Conservation (phyloP, 2,113 vertebrate species). For the Melanocharis versteri region DNA sequence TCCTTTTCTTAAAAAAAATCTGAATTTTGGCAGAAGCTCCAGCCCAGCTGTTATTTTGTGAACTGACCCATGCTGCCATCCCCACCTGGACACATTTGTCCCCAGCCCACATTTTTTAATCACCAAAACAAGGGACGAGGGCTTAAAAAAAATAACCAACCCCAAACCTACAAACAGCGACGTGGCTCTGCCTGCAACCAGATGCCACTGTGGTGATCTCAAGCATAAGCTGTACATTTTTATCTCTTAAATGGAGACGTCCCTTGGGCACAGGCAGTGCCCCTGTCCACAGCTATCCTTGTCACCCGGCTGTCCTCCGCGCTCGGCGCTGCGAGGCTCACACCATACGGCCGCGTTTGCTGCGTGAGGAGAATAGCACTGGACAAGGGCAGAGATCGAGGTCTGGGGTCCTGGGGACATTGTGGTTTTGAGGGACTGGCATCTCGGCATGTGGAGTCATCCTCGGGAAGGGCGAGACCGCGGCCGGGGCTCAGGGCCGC, state of each 20-base stretch:
- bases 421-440: conserved; percentile 11
- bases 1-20: background rate
- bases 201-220: conserved; percentile 44
- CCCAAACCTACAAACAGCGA: background rate
- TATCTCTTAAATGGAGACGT: conserved; percentile 44
- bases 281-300: conserved; percentile 67
- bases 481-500: background rate
- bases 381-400: conserved; percentile 60
- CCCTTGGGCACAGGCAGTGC: conserved; percentile 56
- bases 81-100: background rate
- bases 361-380: conserved; percentile 23
- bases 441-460: background rate
- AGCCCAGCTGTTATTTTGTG: background rate
- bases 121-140: background rate
- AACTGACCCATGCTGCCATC: background rate
- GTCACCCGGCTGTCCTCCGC: conserved; percentile 11
- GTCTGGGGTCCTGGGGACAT: conserved; percentile 55
- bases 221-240: conserved; percentile 65
- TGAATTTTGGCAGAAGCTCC: background rate
- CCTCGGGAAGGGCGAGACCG: background rate
- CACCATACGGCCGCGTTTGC: background rate
- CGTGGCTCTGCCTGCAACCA: background rate
- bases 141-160: background rate
- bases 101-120: background rate
- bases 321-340: conserved; percentile 40